These are phyloP conservation scores for Geotrupes spiniger DNA, from an alignment of 2,888 invertebrate genomes.

Conservation along the genomic window DNA sequence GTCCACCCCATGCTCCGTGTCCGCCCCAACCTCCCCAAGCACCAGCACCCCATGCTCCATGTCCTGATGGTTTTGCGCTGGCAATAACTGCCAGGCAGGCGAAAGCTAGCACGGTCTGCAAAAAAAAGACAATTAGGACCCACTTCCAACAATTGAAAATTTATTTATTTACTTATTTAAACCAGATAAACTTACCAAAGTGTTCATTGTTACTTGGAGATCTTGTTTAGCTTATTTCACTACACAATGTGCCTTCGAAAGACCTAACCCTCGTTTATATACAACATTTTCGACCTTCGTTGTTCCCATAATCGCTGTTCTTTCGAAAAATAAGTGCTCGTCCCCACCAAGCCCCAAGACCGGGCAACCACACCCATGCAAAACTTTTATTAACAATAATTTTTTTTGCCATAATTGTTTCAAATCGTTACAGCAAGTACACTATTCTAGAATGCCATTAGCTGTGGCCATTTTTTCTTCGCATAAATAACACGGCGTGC, in stretches of 20 bases:
- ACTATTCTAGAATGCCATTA: slow-evolving; percentile 7
- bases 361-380: background rate
- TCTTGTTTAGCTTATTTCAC: slow-evolving; percentile 24
- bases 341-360: slow-evolving; percentile 1
- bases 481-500: background rate
- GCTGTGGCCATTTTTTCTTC: slow-evolving; percentile 8
- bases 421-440: slow-evolving; percentile 2
- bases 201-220: slow-evolving; percentile 29
- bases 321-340: slow-evolving; percentile 1
- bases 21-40: slow-evolving; percentile 25
- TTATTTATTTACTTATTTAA: too few species aligned
- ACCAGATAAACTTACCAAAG: slow-evolving; percentile 31
- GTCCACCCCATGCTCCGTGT: slow-evolving; percentile 22
- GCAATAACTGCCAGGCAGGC: slow-evolving; percentile 32
- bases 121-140: too few species aligned
- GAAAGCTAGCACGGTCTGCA: slow-evolving; percentile 29
- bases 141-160: too few species aligned
- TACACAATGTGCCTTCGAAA: slow-evolving; percentile 26
- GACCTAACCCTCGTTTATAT: slow-evolving; percentile 28
- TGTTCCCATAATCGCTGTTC: slow-evolving; percentile 7
- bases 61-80: slow-evolving; percentile 29
- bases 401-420: slow-evolving; percentile 3
- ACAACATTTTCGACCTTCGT: slow-evolving; percentile 30
- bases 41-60: slow-evolving; percentile 25
- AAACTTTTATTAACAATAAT: too few species aligned